Evolutionary conservation across 2,113 vertebrate genomes (phyloP).

Genomic region (Dasyurus viverrinus): DNA sequence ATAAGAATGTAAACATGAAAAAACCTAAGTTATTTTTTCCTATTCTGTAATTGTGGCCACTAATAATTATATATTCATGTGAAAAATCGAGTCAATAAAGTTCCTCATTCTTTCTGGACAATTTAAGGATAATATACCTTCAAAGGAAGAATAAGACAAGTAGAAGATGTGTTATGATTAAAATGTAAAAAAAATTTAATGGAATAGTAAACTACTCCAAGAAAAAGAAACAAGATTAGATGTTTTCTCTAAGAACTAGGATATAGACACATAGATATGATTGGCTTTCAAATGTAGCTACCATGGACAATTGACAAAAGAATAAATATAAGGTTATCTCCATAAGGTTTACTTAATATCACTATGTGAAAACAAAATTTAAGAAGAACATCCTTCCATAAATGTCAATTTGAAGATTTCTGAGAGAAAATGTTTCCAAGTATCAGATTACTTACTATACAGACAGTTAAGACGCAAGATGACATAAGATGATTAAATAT

Average conservation of each 20-base stretch:
- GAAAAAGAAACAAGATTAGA: not conserved
- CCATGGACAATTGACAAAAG: not conserved
- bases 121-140: not conserved
- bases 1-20: not conserved
- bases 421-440: not conserved
- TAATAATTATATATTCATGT: not conserved
- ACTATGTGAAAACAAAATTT: not conserved
- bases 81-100: not conserved
- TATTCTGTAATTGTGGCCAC: not conserved
- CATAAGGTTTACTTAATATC: not conserved
- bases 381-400: not conserved
- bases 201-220: not conserved
- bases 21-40: not conserved
- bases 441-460: not conserved
- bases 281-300: not conserved
- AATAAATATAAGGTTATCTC: not conserved
- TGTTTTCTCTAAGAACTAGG: not conserved
- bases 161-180: not conserved
- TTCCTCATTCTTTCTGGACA: not conserved
- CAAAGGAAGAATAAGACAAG: not conserved
- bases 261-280: not conserved
- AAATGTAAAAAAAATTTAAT: not conserved
- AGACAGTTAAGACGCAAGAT: not conserved
- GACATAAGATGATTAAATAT: not conserved
- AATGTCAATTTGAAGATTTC: not conserved